phyloP scores from a whole-genome alignment of 2,113 vertebrate genomes.

The Corapipo altera region DNA sequence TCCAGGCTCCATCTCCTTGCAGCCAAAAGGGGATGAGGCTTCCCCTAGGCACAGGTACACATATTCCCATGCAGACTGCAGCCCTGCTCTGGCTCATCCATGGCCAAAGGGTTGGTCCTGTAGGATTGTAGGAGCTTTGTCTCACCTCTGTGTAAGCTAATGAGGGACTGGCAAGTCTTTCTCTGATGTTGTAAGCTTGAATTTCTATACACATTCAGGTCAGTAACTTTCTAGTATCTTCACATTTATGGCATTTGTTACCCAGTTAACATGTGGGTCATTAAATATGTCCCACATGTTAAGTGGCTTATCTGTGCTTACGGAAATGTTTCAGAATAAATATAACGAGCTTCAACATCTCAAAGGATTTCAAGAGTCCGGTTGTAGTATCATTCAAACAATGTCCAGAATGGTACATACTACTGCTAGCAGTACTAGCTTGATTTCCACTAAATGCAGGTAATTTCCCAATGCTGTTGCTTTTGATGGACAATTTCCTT shows the following conservation, averaged over 20 bases:
- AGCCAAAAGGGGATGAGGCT: not conserved
- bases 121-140: not conserved
- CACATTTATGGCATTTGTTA: not conserved
- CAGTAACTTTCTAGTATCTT: not conserved
- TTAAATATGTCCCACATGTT: not conserved
- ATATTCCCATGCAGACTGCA: not conserved
- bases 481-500: not conserved
- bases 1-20: not conserved
- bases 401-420: not conserved
- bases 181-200: not conserved
- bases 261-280: not conserved
- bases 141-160: not conserved
- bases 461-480: not conserved
- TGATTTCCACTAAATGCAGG: not conserved
- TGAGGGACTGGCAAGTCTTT: not conserved
- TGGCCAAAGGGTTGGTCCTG: not conserved
- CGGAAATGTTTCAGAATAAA: not conserved
- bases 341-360: not conserved
- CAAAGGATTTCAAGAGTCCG: not conserved
- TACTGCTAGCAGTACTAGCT: not conserved
- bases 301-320: not conserved
- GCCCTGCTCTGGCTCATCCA: not conserved
- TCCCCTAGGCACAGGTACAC: not conserved
- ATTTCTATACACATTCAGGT: not conserved
- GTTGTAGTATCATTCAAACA: not conserved